A percentile compares a stretch with the other conserved stretches of the same genome.
These are phyloP conservation scores for Eulimnadia texana DNA, from an alignment of 1,140 invertebrate genomes.

Conservation along the genomic window DNA sequence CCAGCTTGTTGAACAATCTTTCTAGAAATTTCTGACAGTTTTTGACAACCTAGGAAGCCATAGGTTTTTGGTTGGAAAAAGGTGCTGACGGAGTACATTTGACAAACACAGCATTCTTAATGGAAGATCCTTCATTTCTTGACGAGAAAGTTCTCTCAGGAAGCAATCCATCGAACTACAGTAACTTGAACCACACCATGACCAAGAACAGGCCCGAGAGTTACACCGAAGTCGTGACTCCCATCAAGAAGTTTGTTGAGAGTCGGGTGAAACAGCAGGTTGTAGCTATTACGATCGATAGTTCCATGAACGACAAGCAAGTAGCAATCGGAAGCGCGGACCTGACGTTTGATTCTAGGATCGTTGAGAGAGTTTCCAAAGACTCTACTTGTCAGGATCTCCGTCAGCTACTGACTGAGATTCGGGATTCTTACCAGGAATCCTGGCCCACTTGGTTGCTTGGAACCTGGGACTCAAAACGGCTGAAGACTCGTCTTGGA, in stretches of 20 bases:
- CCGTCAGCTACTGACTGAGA: background rate
- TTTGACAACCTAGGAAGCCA: conserved; percentile 33
- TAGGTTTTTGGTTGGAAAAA: conserved; percentile 52
- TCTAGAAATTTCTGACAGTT: background rate
- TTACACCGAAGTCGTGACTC: background rate
- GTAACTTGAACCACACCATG: background rate
- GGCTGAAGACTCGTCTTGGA: conserved; percentile 42
- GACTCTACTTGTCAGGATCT: background rate
- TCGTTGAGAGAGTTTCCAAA: background rate
- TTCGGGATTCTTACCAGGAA: background rate
- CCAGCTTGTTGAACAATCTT: background rate
- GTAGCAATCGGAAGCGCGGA: background rate
- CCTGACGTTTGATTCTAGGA: background rate
- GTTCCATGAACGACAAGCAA: background rate
- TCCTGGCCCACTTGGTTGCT: conserved; percentile 26
- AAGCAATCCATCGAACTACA: background rate
- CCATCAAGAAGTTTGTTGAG: background rate
- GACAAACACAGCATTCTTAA: background rate
- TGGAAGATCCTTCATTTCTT: too few species aligned
- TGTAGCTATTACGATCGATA: background rate
- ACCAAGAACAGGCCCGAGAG: background rate
- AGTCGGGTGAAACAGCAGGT: background rate
- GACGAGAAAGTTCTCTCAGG: too few species aligned
- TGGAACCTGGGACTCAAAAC: conserved; percentile 47
- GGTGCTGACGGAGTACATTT: background rate